Conservation (phyloP, 1,140 invertebrate species). For the Callitettix versicolor region DNA sequence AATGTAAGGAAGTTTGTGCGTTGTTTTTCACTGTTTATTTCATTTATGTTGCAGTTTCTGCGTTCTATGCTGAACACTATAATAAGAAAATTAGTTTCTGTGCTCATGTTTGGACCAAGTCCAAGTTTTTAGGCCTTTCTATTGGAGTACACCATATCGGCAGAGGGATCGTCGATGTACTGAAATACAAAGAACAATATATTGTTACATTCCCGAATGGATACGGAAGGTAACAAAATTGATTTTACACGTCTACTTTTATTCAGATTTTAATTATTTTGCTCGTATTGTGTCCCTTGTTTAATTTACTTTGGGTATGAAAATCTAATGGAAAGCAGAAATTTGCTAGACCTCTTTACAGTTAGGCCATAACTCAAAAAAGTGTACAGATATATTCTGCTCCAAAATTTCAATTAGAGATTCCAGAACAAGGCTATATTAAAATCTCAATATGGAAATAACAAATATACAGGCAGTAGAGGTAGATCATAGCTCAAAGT, state of each 20-base stretch:
- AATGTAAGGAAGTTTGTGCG: too few relatives aligned
- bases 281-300: background rate
- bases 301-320: too few relatives aligned
- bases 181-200: slow-evolving; percentile 84
- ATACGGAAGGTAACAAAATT: slow-evolving; percentile 59
- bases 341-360: too few relatives aligned
- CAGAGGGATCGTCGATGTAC: slow-evolving; percentile 65
- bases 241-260: background rate
- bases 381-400: too few relatives aligned
- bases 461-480: too few relatives aligned
- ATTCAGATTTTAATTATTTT: background rate
- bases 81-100: slow-evolving; percentile 83
- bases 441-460: too few relatives aligned
- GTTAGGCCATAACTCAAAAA: too few relatives aligned
- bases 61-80: slow-evolving; percentile 92
- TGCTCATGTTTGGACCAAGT: slow-evolving; percentile 95
- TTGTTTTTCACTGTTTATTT: slow-evolving; percentile 7
- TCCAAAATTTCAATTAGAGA: too few relatives aligned
- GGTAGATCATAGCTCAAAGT: too few relatives aligned
- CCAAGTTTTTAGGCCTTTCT: slow-evolving; percentile 91
- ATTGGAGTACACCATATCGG: slow-evolving; percentile 86
- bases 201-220: slow-evolving; percentile 90
- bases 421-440: too few relatives aligned
- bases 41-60: slow-evolving; percentile 60
- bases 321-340: too few relatives aligned